A percentile compares a stretch with the other conserved stretches of the same genome.
Evolutionary conservation across 2,888 invertebrate species (phyloP).

Genomic region (Cyaniris semiargus): DNA sequence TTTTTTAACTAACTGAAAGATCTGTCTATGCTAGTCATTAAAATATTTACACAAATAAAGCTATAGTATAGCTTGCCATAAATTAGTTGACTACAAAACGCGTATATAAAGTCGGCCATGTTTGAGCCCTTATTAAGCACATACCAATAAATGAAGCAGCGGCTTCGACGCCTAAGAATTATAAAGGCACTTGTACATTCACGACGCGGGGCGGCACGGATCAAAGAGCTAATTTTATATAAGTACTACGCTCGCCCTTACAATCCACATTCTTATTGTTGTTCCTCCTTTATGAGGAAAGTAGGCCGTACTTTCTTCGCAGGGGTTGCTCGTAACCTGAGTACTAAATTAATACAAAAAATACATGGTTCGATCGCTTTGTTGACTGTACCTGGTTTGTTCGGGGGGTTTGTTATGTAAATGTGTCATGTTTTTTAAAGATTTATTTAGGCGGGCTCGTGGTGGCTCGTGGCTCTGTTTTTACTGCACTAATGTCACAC

Average conservation of each 20-base stretch:
- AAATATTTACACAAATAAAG: background rate
- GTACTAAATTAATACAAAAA: slow-evolving; percentile 76
- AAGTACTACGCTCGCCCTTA: slow-evolving; percentile 74
- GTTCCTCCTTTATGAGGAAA: slow-evolving; percentile 69
- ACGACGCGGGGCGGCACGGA: slow-evolving; percentile 66
- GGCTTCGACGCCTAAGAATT: slow-evolving; percentile 62
- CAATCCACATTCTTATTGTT: slow-evolving; percentile 64
- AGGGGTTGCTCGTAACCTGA: slow-evolving; percentile 70
- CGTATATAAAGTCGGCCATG: slow-evolving; percentile 29
- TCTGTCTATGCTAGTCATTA: too few relatives aligned
- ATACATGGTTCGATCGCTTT: slow-evolving; percentile 65
- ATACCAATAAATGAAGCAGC: slow-evolving; percentile 51
- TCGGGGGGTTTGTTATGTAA: slow-evolving; percentile 75
- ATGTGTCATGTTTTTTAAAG: slow-evolving; percentile 67
- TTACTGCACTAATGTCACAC: slow-evolving; percentile 37
- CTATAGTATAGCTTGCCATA: background rate
- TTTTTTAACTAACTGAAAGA: too few relatives aligned
- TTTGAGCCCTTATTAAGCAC: slow-evolving; percentile 39
- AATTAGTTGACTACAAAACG: slow-evolving; percentile 35
- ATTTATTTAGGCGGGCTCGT: slow-evolving; percentile 69
- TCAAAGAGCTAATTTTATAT: slow-evolving; percentile 80
- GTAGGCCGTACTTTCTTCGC: slow-evolving; percentile 63
- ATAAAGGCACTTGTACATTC: slow-evolving; percentile 69
- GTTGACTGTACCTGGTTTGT: slow-evolving; percentile 71
- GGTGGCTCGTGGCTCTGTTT: slow-evolving; percentile 58